phyloP scores from a whole-genome alignment of 2,113 vertebrate genomes.

The Leucosticte australis region DNA sequence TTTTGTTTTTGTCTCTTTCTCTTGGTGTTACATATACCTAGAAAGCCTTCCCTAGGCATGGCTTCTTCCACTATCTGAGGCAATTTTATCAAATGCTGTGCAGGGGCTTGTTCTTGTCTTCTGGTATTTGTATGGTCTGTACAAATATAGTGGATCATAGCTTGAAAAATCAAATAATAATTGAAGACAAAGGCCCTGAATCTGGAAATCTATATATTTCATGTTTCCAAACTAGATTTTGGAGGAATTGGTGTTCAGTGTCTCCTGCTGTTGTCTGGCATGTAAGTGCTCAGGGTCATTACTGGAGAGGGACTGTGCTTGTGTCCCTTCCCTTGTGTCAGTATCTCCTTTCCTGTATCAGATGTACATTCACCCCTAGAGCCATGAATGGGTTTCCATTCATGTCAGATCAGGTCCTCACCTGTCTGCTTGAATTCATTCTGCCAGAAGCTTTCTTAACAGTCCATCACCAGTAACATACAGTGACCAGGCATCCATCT shows the following conservation, averaged over 20 bases:
- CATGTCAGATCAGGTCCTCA: not conserved
- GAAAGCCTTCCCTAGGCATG: not conserved
- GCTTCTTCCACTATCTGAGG: not conserved
- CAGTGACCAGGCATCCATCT: not conserved
- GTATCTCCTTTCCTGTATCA: constrained; percentile 31
- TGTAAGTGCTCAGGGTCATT: not conserved
- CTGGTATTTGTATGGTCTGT: not conserved
- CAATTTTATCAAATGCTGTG: not conserved
- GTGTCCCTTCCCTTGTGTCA: not conserved
- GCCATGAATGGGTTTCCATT: not conserved
- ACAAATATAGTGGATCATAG: not conserved
- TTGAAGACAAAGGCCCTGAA: not conserved
- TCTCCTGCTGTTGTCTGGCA: not conserved
- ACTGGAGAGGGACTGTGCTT: not conserved
- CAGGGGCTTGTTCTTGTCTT: not conserved
- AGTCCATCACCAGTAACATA: not conserved
- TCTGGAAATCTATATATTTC: not conserved
- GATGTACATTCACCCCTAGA: not conserved
- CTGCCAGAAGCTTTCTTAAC: not conserved
- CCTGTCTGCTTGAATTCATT: not conserved
- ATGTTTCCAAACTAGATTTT: not conserved
- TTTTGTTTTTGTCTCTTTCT: not conserved
- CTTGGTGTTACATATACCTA: not conserved
- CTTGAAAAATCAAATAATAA: not conserved
- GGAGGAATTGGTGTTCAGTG: not conserved